These are phyloP conservation scores for Euphonia xanthogaster DNA, from an alignment of 2,797 vertebrate genomes.

Conservation along the genomic window DNA sequence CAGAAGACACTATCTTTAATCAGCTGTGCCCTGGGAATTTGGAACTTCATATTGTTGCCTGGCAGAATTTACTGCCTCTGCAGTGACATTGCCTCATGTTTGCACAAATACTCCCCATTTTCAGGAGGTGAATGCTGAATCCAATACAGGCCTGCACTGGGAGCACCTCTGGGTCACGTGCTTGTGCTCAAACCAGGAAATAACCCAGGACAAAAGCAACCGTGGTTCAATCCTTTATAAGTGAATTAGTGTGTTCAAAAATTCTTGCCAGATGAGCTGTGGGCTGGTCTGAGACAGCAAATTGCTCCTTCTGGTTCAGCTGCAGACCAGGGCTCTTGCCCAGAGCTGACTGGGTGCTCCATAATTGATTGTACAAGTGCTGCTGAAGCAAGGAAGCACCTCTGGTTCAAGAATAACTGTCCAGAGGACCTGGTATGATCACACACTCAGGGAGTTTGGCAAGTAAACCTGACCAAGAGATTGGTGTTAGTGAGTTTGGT, in stretches of 20 bases:
- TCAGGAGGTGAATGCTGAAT: neutral
- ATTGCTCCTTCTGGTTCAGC: conserved; percentile 12
- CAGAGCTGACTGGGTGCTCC: neutral
- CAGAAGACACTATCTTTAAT: neutral
- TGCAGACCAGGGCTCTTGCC: neutral
- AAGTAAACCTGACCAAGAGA: neutral
- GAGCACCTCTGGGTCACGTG: neutral
- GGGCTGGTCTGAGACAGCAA: neutral
- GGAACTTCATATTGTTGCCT: neutral
- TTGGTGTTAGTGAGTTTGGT: neutral
- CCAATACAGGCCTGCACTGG: neutral
- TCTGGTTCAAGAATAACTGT: neutral
- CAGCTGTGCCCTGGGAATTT: neutral
- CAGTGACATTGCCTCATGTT: neutral
- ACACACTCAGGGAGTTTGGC: neutral
- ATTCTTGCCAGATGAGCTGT: neutral
- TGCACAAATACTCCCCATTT: neutral
- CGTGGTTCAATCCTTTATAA: neutral
- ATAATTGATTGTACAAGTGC: neutral
- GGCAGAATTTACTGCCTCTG: neutral
- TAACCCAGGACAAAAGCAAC: neutral
- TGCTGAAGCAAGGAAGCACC: neutral
- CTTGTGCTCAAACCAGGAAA: neutral
- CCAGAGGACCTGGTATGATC: neutral
- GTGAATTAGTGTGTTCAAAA: neutral